A percentile compares a stretch with the other conserved stretches of the same genome.
Conservation (phyloP, 2,888 invertebrate genomes). For the Agonopterix subpropinquella region DNA sequence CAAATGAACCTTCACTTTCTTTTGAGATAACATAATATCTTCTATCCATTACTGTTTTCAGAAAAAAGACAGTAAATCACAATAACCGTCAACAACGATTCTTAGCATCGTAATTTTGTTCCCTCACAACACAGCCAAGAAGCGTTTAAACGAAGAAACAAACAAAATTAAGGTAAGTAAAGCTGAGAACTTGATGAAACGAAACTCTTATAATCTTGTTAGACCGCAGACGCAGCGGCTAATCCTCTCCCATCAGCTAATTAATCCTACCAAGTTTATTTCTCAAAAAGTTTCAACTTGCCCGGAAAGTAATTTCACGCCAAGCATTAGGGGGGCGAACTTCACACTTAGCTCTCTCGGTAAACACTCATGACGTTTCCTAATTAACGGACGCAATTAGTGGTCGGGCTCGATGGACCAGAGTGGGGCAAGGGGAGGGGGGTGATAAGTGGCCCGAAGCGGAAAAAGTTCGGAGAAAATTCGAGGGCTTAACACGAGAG, state of each 20-base stretch:
- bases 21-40: too few relatives aligned
- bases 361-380: constrained; percentile 76
- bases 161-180: constrained; percentile 67
- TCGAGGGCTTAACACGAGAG: constrained; percentile 53
- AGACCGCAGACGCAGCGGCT: constrained; percentile 63
- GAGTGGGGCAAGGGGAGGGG: constrained; percentile 27
- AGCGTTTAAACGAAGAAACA: constrained; percentile 39
- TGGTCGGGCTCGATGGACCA: constrained; percentile 64
- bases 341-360: constrained; percentile 73
- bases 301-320: constrained; percentile 69
- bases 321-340: constrained; percentile 64
- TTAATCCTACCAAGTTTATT: constrained; percentile 71
- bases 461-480: constrained; percentile 69
- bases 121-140: neutral
- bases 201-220: constrained; percentile 73
- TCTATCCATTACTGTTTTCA: too few relatives aligned
- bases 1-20: too few relatives aligned
- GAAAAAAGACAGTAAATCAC: too few relatives aligned
- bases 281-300: constrained; percentile 6
- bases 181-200: constrained; percentile 64
- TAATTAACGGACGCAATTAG: constrained; percentile 77
- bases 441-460: constrained; percentile 65
- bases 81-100: too few relatives aligned
- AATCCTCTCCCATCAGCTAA: constrained; percentile 73
- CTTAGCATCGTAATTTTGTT: too few relatives aligned